A percentile compares a stretch with the other conserved stretches of the same genome.
These are phyloP conservation scores for Anabacerthia variegaticeps DNA, from an alignment of 2,797 vertebrate species.

Conservation along the genomic window DNA sequence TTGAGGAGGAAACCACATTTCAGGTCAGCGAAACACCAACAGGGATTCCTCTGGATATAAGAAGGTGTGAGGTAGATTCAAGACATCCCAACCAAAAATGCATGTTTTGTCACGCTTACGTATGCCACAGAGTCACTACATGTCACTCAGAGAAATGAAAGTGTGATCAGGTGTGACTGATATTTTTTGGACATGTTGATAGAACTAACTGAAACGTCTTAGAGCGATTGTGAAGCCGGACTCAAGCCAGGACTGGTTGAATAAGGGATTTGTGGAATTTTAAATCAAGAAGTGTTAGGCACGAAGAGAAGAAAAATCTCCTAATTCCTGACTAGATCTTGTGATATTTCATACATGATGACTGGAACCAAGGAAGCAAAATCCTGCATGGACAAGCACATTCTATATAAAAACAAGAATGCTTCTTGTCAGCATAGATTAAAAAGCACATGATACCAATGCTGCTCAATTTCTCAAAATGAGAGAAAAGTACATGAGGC, in stretches of 20 bases:
- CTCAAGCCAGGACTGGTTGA: background rate
- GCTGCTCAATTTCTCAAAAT: background rate
- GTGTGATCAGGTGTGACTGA: fast-evolving
- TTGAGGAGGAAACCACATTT: background rate
- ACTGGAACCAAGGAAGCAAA: background rate
- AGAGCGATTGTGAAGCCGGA: background rate
- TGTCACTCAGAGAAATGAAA: background rate
- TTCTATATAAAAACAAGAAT: background rate
- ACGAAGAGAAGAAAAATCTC: background rate
- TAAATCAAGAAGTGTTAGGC: background rate
- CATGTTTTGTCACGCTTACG: background rate
- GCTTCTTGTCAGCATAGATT: background rate
- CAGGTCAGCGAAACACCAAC: background rate
- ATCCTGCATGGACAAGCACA: background rate
- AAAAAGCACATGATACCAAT: background rate
- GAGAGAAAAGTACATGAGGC: background rate
- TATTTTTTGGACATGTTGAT: background rate
- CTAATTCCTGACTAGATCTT: background rate
- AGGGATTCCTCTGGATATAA: background rate
- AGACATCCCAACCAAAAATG: background rate
- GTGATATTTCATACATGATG: background rate
- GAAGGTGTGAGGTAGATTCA: background rate
- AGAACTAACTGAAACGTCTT: background rate
- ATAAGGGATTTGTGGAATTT: background rate
- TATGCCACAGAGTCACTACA: background rate